Conservation (phyloP, 2,888 invertebrate genomes). For the Luffia ferchaultella region DNA sequence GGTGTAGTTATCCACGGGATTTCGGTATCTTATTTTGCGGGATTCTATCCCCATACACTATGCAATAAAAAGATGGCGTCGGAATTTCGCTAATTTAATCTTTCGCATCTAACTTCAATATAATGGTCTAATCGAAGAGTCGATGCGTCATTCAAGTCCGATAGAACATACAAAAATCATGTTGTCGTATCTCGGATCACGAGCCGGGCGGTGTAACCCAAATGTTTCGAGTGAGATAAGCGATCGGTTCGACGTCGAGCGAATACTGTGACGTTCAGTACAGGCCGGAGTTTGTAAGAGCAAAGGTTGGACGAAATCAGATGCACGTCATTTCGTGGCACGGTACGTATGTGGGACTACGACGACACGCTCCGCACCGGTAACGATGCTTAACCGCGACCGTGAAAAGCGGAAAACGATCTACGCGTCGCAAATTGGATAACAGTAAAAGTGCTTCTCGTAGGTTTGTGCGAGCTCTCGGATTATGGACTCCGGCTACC, state of each 20-base stretch:
- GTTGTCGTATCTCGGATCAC: conserved; percentile 41
- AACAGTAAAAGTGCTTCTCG: conserved; percentile 56
- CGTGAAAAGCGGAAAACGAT: conserved; percentile 63
- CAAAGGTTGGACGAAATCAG: neutral
- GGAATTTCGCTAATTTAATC: neutral
- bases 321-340: neutral
- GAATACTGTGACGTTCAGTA: conserved; percentile 22
- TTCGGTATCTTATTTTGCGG: too few relatives aligned
- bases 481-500: neutral
- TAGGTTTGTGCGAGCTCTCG: neutral
- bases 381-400: conserved; percentile 19
- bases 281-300: neutral
- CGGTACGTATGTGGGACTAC: neutral
- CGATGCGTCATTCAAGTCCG: neutral
- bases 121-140: neutral
- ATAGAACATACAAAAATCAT: conserved; percentile 39
- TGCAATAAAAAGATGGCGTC: neutral
- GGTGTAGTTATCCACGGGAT: too few relatives aligned
- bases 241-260: conserved; percentile 46
- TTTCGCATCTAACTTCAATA: neutral
- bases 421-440: conserved; percentile 60
- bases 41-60: too few relatives aligned
- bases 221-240: conserved; percentile 42
- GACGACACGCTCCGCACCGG: neutral
- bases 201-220: conserved; percentile 48